These are phyloP conservation scores for Chiloscyllium punctatum DNA, from an alignment of 2,797 vertebrate species.

Conservation along the genomic window DNA sequence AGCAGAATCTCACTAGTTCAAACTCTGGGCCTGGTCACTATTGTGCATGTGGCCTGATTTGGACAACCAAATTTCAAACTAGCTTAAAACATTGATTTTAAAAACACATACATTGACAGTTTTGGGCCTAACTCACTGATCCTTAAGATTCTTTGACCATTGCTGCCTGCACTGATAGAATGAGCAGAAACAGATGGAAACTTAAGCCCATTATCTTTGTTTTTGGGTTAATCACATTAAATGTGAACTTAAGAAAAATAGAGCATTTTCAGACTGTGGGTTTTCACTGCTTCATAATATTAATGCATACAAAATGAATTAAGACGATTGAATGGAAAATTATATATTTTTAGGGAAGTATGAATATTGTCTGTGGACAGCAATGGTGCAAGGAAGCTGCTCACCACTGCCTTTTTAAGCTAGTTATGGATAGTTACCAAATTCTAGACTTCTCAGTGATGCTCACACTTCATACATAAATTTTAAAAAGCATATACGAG, in stretches of 20 bases:
- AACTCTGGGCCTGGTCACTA: neutral
- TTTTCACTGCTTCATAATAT: neutral
- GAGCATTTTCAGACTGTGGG: neutral
- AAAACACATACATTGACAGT: neutral
- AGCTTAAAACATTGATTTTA: neutral
- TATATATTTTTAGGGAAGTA: neutral
- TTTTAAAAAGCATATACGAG: neutral
- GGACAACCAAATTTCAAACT: neutral
- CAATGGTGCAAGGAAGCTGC: neutral
- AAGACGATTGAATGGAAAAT: neutral
- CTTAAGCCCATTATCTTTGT: neutral
- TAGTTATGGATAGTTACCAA: neutral
- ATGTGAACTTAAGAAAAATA: neutral
- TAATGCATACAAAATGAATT: neutral
- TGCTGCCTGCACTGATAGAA: neutral
- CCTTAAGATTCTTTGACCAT: neutral
- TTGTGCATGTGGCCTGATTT: neutral
- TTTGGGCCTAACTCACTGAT: neutral
- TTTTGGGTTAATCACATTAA: neutral
- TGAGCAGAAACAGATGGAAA: neutral
- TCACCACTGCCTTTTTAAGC: neutral
- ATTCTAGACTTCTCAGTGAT: neutral
- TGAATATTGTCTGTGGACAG: neutral
- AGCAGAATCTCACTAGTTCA: neutral
- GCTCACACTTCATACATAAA: neutral